Conservation (phyloP, 92 coral and sea anemone species). For the Actinostola sp. region DNA sequence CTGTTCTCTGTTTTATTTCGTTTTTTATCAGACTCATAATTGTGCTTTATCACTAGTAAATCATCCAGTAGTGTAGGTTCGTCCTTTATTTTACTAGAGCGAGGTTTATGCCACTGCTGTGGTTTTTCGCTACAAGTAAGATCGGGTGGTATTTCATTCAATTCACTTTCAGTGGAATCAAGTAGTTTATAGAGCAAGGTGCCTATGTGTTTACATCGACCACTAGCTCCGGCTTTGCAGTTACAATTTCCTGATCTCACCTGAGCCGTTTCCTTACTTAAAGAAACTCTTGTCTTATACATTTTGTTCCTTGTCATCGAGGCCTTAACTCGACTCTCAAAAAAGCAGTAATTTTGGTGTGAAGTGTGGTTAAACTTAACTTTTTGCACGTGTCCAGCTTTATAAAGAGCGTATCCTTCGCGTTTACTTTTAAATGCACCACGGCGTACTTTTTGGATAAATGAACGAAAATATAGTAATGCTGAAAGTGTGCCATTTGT, state of each 20-base stretch:
- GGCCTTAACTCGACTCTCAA: slow-evolving; percentile 34
- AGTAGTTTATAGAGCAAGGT: slow-evolving; percentile 29
- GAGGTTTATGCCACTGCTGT: slow-evolving; percentile 53
- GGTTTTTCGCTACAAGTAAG: slow-evolving; percentile 27
- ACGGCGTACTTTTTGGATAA: slow-evolving; percentile 29
- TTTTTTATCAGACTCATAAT: slow-evolving; percentile 40
- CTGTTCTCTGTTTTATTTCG: slow-evolving; percentile 9
- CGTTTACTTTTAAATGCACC: slow-evolving; percentile 53
- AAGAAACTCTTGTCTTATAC: slow-evolving; percentile 18
- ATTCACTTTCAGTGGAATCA: slow-evolving; percentile 35
- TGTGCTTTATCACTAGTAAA: slow-evolving; percentile 29
- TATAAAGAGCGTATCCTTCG: slow-evolving; percentile 41
- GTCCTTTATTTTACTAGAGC: background rate
- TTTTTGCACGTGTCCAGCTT: slow-evolving; percentile 32
- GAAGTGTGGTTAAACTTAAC: slow-evolving; percentile 24
- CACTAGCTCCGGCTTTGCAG: slow-evolving; percentile 34
- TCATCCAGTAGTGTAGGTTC: slow-evolving; percentile 15
- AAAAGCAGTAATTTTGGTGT: slow-evolving; percentile 19
- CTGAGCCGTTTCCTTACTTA: slow-evolving; percentile 18
- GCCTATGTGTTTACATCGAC: slow-evolving; percentile 39
- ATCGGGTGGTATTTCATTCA: slow-evolving; percentile 30
- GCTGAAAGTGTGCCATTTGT: slow-evolving; percentile 36
- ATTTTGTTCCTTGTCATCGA: slow-evolving; percentile 45
- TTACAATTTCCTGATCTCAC: slow-evolving; percentile 23
- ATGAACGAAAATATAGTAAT: slow-evolving; percentile 38